phyloP scores from a whole-genome alignment of 1,140 invertebrate genomes.

The Cherax destructor region DNA sequence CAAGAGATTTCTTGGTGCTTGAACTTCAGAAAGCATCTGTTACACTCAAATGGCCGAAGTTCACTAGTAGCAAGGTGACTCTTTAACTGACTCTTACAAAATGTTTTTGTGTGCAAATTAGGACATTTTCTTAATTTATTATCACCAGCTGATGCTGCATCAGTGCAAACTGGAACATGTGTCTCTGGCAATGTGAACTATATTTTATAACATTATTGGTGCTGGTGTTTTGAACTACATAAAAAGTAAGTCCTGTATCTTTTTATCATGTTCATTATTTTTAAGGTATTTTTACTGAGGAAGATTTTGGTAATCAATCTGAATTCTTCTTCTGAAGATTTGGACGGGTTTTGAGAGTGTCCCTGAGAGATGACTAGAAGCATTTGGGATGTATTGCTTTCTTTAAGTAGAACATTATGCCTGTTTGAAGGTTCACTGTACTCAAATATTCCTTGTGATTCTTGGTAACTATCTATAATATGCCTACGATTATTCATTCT shows the following conservation, averaged over 20 bases:
- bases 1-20: conserved; percentile 57
- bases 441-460: neutral
- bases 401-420: neutral
- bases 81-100: conserved; percentile 43
- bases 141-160: neutral
- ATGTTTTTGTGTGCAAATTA: conserved; percentile 48
- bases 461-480: neutral
- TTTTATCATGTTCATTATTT: neutral
- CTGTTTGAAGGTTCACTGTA: neutral
- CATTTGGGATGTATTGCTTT: neutral
- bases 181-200: neutral
- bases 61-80: conserved; percentile 49
- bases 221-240: neutral
- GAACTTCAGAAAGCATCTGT: conserved; percentile 36
- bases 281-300: neutral
- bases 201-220: neutral
- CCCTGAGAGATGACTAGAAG: neutral
- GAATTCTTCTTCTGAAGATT: neutral
- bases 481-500: neutral
- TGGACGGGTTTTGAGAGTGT: neutral
- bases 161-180: neutral
- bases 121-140: conserved; percentile 33
- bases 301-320: neutral
- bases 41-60: conserved; percentile 43
- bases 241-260: no score